phyloP scores from a whole-genome alignment of 2,888 invertebrate genomes.

The Limnephilus lunatus region DNA sequence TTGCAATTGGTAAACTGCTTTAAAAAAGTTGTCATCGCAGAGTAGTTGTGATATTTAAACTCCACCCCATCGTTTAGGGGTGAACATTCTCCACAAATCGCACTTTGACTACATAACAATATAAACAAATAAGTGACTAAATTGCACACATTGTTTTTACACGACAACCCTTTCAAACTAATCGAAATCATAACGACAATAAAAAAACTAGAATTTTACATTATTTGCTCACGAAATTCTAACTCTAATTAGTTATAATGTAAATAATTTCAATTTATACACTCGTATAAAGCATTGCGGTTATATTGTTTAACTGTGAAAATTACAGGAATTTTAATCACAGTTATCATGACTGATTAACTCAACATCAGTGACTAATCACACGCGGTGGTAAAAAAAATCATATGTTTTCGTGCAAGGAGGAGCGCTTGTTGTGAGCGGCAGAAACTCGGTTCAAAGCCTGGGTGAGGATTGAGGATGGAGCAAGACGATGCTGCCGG shows the following conservation, averaged over 20 bases:
- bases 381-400: background rate
- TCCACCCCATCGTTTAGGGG: conserved; percentile 64
- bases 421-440: background rate
- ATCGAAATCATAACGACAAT: background rate
- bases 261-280: too few species aligned
- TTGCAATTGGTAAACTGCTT: conserved; percentile 70
- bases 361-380: background rate
- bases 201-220: background rate
- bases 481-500: background rate
- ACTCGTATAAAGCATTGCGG: background rate
- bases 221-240: background rate
- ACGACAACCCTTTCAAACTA: background rate
- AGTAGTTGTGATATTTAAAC: conserved; percentile 74
- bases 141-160: background rate
- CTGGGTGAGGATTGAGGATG: background rate
- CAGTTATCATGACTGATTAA: background rate
- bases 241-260: background rate
- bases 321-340: background rate
- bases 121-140: conserved; percentile 5
- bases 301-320: background rate
- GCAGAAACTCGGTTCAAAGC: background rate
- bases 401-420: background rate
- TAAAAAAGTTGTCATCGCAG: conserved; percentile 71
- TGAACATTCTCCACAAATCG: conserved; percentile 11
- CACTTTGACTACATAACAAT: background rate